Evolutionary conservation across 1,140 invertebrate species (phyloP).

Genomic region (Acyrthosiphon pisum): DNA sequence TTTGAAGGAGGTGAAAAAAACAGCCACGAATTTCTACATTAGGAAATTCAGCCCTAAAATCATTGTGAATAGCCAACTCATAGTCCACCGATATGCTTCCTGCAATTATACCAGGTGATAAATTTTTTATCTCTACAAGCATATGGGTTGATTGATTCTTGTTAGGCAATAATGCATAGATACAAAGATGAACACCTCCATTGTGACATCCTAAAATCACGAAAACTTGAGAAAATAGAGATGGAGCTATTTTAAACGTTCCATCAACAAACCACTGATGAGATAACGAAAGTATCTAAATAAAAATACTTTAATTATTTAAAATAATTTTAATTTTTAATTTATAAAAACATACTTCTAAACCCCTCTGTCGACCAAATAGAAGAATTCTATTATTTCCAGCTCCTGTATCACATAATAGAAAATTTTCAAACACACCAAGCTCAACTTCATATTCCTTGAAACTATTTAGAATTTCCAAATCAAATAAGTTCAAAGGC

Average conservation of each 20-base stretch:
- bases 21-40: neutral
- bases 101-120: neutral
- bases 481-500: neutral
- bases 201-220: neutral
- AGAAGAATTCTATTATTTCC: neutral
- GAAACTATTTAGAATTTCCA: neutral
- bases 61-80: conserved; percentile 12
- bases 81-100: conserved; percentile 16
- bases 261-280: conserved; percentile 43
- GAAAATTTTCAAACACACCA: neutral
- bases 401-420: conserved; percentile 19
- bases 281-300: neutral
- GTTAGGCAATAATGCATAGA: conserved; percentile 29
- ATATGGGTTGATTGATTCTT: neutral
- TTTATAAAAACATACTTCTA: conserved; percentile 8
- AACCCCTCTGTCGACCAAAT: conserved; percentile 23
- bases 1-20: conserved; percentile 16
- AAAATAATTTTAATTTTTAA: neutral
- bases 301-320: too few species aligned
- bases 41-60: neutral
- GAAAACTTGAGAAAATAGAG: conserved; percentile 27
- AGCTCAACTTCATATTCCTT: neutral
- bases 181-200: neutral
- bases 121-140: neutral
- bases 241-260: conserved; percentile 28